Base-by-base conservation (phyloP, 1,140 invertebrate species). In the Copidosoma floridanum region DNA sequence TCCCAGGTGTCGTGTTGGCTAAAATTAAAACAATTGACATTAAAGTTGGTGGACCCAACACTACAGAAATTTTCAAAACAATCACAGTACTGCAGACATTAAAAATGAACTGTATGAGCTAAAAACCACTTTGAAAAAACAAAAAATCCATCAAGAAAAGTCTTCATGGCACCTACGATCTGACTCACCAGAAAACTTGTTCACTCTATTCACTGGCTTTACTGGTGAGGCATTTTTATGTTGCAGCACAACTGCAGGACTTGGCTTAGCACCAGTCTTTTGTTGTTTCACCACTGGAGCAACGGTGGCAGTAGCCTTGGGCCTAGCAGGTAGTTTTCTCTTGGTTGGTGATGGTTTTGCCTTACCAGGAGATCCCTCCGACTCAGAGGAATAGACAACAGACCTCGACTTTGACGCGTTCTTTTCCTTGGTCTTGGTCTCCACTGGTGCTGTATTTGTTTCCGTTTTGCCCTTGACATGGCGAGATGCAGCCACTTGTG, bases 261-360 rank as follows among this genome's bases (percentile, higher is more conserved):
- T 16, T 38, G 72, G 51, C 74, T 83, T 76, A 52, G 67, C 71
- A 1, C 69, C 63, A 0, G 68, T 67, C 20, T 71, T 77, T 24
- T 81, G 81, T 37, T 72, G 69, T 64, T 78, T 79, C 26, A 81
- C 66, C 59, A 81, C 81, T 3, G 77, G 72, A 21, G 78, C 71
- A 46, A 80, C 77, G 5, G 80, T 84, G 21, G 83, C 81, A 27
- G 81, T 79, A 21, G 81, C 78, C 72, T 85, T 86, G 20, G 84
- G 83, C 68, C 83, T 85, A 1, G 81, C 70, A 0, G 82, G 76
- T 14, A 76, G 70, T 74, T 83, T 76, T 64, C 71, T 76, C 66
- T 82, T 79, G 1, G 72, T 67, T 14, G 69, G 61, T 1, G 73
- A 68, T 10, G 67, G 62, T 66, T 82, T 82, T n/a, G 67, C 56